Percentiles rank a stretch among this genome's conserved stretches.
These are phyloP conservation scores for Gymnocephalus cernua DNA, from an alignment of 2,113 vertebrate species.

Conservation along the genomic window DNA sequence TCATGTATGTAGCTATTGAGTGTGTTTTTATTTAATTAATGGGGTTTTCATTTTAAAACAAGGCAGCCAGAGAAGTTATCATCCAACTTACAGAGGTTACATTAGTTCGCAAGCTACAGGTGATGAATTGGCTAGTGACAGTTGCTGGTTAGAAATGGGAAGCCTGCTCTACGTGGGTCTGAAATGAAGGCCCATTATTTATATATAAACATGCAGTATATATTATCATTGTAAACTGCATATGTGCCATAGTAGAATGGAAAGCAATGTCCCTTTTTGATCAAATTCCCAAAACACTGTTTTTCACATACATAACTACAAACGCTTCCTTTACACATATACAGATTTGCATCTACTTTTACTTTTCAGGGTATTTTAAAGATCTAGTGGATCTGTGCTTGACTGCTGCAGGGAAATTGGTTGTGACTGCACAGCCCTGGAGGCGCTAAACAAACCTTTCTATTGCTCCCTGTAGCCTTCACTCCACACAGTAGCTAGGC, in stretches of 20 bases:
- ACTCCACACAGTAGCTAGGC: constrained; percentile 32
- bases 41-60: neutral
- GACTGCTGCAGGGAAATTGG: constrained; percentile 59
- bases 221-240: neutral
- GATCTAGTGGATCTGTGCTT: constrained; percentile 28
- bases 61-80: neutral
- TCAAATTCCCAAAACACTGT: neutral
- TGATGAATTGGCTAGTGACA: neutral
- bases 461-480: constrained; percentile 55
- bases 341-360: constrained; percentile 31
- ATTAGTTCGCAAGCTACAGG: too few species aligned
- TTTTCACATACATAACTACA: neutral
- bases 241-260: neutral
- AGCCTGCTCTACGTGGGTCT: neutral
- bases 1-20: neutral
- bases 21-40: neutral
- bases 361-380: constrained; percentile 30
- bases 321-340: neutral
- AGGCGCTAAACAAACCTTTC: constrained; percentile 58
- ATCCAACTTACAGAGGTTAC: too few species aligned
- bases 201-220: too few species aligned
- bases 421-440: constrained; percentile 50
- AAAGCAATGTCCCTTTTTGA: neutral
- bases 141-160: neutral
- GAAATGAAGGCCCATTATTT: neutral